These are phyloP conservation scores for Blera fallax DNA, from an alignment of 2,888 invertebrate genomes.

Conservation along the genomic window DNA sequence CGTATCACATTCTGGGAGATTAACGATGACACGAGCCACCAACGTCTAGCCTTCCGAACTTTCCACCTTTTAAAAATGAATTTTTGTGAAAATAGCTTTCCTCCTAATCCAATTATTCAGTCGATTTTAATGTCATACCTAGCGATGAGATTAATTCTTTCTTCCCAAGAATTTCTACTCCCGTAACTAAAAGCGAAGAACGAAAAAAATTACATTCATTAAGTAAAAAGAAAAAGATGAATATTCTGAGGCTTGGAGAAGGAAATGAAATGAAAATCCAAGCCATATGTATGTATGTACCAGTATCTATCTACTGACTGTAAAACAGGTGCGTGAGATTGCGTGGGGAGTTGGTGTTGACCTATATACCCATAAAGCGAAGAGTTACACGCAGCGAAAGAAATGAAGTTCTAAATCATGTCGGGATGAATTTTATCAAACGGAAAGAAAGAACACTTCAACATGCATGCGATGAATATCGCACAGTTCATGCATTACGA, in stretches of 20 bases:
- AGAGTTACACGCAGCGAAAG: background rate
- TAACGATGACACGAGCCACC: conserved; percentile 18
- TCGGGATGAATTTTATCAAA: background rate
- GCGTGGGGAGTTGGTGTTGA: conserved; percentile 6
- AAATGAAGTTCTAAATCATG: background rate
- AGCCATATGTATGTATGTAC: background rate
- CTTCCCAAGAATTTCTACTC: background rate
- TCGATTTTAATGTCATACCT: background rate
- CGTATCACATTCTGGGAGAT: background rate
- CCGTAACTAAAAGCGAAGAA: conserved; percentile 1
- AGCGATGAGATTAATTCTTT: conserved; percentile 1
- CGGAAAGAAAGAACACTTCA: background rate
- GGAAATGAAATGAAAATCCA: conserved; percentile 13
- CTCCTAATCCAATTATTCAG: conserved; percentile 18
- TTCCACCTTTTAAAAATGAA: background rate
- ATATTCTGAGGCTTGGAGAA: background rate
- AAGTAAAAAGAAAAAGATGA: background rate
- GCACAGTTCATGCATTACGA: background rate
- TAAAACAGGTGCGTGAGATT: conserved; percentile 10
- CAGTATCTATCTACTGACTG: background rate
- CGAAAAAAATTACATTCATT: background rate
- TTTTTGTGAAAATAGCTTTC: background rate
- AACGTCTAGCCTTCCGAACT: background rate
- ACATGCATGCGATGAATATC: background rate
- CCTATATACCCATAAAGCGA: conserved; percentile 3